Conservation (phyloP, 2,888 invertebrate genomes). For the Athalia rosae region DNA sequence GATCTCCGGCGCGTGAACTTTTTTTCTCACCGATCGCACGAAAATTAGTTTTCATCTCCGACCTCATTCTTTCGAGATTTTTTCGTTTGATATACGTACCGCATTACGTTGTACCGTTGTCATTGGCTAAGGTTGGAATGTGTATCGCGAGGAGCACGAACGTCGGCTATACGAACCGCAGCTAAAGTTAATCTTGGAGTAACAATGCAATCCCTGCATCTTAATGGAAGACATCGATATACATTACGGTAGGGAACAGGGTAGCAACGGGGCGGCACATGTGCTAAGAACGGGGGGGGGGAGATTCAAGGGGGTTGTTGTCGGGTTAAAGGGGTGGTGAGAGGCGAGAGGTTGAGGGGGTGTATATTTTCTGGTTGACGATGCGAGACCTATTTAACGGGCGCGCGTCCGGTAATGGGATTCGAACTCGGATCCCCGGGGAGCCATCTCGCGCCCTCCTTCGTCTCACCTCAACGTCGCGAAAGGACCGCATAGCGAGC, state of each 20-base stretch:
- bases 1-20: too few species aligned
- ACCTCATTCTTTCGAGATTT: too few species aligned
- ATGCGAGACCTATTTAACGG: constrained; percentile 74
- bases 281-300: constrained; percentile 48
- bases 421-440: constrained; percentile 71
- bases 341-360: constrained; percentile 5
- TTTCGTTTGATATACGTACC: too few species aligned
- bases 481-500: constrained; percentile 31
- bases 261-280: constrained; percentile 53
- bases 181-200: constrained; percentile 62
- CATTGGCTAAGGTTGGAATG: background rate
- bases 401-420: constrained; percentile 74
- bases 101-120: background rate
- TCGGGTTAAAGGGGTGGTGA: constrained; percentile 24
- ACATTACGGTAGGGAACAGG: constrained; percentile 64
- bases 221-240: constrained; percentile 70
- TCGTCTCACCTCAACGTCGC: constrained; percentile 47
- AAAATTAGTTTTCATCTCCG: too few species aligned
- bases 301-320: constrained; percentile 19
- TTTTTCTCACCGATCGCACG: too few species aligned
- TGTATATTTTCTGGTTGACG: constrained; percentile 73
- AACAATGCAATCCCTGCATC: constrained; percentile 60
- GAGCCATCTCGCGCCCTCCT: constrained; percentile 67
- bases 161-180: background rate
- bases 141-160: constrained; percentile 1